Evolutionary conservation across 2,888 invertebrate species (phyloP), one percentile per base, ranked within the genome.

Genomic region (Mesochorus sp.): DNA sequence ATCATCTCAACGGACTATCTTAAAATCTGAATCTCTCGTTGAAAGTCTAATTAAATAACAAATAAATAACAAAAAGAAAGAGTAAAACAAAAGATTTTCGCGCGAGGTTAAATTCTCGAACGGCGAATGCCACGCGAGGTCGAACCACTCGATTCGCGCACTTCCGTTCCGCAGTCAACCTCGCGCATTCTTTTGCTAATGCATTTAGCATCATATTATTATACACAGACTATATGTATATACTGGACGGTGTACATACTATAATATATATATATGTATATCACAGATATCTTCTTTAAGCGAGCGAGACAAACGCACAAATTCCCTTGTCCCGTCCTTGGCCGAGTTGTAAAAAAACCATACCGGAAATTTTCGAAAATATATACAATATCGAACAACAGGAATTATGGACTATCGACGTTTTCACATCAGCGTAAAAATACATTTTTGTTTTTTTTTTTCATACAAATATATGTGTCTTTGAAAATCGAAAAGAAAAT

Each of bases 211-310:
- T 51, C 42, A 31, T 8, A n/a, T 14, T 28, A 28, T 26, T 70
- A 70, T 51, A 71, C 51, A 39, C 44, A 37, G 3, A 51, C 10
- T 44, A 24, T 24, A 49, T 12, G 24, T 64, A 4, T 28, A 2
- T 66, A 53, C 55, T 53, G 14, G 26, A 34, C 37, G 21, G 51
- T 53, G 64, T 74, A 78, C 70, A 66, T 68, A 49, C 61, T 71
- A 71, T n/a, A n/a, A n/a, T n/a, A n/a, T n/a, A n/a, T n/a, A n/a
- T n/a, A n/a, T n/a, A n/a, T n/a, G n/a, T n/a, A n/a, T 61, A 78
- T 78, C 78, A 78, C 78, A 78, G 78, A 78, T 74, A 78, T 74
- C 62, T 70, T 70, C 57, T 59, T 59, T 24, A 64, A 51, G 24
- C 26, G 42, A 28, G 61, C 47, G 62, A 59, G 70, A 51, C 57